Base-by-base conservation (phyloP, 2,797 vertebrate genomes). In the Silurus aristotelis region DNA sequence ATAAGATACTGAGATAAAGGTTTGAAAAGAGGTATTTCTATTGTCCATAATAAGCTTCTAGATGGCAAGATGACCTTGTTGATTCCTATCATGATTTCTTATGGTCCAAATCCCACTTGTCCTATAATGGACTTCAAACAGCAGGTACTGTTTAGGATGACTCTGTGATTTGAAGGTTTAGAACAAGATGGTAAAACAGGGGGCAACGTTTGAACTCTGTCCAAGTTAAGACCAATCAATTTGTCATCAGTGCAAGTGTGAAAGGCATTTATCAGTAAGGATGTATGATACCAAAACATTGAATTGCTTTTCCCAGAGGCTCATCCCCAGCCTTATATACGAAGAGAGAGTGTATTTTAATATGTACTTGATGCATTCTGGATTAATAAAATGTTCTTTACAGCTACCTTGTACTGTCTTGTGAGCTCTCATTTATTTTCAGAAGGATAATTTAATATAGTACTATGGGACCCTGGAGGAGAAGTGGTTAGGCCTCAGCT, bases 141-240 rank as follows among this genome's bases (percentile, higher is more conserved):
- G 63, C 82, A 89, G 83, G 55, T 68, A 68, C n/a, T 31, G 68
- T 27, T 70, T 80, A 60, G 85, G 84, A 89, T 89, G 83, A 88
- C 38, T 72, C 46, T 71, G 82, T 82, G 86, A 88, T 87, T 85
- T 87, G 77, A 75, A 82, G 84, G 70, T 76, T 85, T 87, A 75
- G 64, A 67, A 15, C 1, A 27, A 17, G 20, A 20, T 70, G 71
- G 83, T 70, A 76, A 72, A 70, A 84, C 27, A 10, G 82, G 78
- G 84, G 77, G 71, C 48, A 58, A 7, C 7, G 71, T 89, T 75
- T 75, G 82, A 87, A 87, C 67, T 43, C 46, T 76, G 81, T 83
- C 78, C 81, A 84, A 82, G 76, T 79, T 73, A 80, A 78, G 87
- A 88, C 77, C 75, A 80, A 90, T 91, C 60, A 61, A 87, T 87